Evolutionary conservation across 2,113 vertebrate genomes (phyloP), one percentile per base, ranked within the genome.

Genomic region (Periophthalmodon schlosseri): DNA sequence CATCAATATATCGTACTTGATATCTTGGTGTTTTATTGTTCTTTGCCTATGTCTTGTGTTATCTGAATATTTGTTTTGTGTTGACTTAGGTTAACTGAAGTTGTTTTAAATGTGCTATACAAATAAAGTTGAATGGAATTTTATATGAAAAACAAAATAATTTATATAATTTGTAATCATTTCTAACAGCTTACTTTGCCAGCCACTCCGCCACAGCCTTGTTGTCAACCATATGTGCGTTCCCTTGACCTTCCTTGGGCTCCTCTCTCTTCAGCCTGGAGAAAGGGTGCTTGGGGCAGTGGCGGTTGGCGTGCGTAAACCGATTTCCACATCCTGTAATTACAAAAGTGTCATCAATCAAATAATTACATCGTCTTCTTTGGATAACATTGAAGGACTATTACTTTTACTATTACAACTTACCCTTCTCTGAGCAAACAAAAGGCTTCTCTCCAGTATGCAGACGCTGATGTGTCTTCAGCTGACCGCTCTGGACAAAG

Each of bases 371-470:
- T 10, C 7, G 6, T 56, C 7, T 56, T 56, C 8, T 10, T n/a
- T 8, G 20, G 8, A n/a, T 54, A n/a, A 54, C 20, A 54, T 11
- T 56, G 52, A n/a, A n/a, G 9, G 52, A 0, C 47, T 69, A 71
- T 4, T 36, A 46, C 52, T 68, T 7, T 28, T 28, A 28, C 28
- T 28, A 28, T 28, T 28, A 28, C 36, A 46, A 47, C 75, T 0
- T 87, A 99, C 98, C 97, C 87, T 96, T 97, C 92, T 98, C 97
- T 2, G 97, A 97, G 89, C 98, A 99, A 76, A 98, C 96, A 8
- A 99, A 99, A 58, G 98, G 98, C 72, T 99, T 99, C 79, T 99
- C 98, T 79, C 98, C 98, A 0, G 98, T 99, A 86, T 99, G 98
- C 68, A 99, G 95, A 24, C 97, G 95, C 88, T 99, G 97, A 78